These are phyloP conservation scores for Trissolcus basalis DNA, from an alignment of 1,140 invertebrate species.

Conservation along the genomic window DNA sequence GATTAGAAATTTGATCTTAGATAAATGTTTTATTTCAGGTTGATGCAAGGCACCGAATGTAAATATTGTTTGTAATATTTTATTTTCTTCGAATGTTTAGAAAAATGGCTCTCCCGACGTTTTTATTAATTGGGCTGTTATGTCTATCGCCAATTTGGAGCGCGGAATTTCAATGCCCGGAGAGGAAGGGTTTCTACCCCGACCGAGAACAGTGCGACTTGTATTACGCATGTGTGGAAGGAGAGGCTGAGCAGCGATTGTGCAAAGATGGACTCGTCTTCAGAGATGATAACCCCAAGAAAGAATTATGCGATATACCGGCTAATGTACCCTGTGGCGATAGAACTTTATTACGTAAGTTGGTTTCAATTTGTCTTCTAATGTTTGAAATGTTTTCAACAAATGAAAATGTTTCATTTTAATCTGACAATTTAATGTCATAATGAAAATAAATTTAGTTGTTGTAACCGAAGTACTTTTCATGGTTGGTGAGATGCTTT, in stretches of 20 bases:
- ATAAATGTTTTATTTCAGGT: too few species aligned
- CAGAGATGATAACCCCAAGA: constrained; percentile 83
- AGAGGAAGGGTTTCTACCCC: constrained; percentile 85
- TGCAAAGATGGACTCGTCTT: constrained; percentile 91
- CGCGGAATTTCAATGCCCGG: constrained; percentile 82
- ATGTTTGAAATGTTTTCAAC: too few species aligned
- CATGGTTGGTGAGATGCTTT: too few species aligned
- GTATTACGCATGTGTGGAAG: constrained; percentile 85
- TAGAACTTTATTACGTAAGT: constrained; percentile 86
- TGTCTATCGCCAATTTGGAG: constrained; percentile 30
- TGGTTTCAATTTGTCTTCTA: too few species aligned
- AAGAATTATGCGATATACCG: constrained; percentile 86
- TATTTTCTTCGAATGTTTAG: not conserved
- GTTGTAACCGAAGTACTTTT: too few species aligned
- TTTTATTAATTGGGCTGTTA: constrained; percentile 19
- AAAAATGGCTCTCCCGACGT: constrained; percentile 26
- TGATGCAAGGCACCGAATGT: too few species aligned
- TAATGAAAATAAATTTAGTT: too few species aligned
- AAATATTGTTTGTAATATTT: too few species aligned
- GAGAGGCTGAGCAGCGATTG: constrained; percentile 81
- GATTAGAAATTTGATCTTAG: too few species aligned
- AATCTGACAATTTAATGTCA: too few species aligned
- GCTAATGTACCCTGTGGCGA: constrained; percentile 87
- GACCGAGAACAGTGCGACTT: constrained; percentile 88
- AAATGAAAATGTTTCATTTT: too few species aligned